Base-by-base conservation (phyloP, 92 coral and sea anemone genomes). In the Meandrina meandrites region DNA sequence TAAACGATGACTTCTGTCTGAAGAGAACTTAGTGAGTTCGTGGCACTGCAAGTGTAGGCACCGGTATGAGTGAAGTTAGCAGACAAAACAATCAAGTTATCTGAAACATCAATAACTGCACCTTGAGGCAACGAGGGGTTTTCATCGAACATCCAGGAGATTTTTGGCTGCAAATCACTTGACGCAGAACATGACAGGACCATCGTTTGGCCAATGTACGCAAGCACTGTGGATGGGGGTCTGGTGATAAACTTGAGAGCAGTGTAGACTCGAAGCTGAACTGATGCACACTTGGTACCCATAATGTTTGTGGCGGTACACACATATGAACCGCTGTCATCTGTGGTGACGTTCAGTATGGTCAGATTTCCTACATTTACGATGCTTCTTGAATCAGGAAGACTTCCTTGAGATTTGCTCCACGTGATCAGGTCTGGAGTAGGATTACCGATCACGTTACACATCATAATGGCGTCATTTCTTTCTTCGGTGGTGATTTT, bases 281-380 rank as follows among this genome's bases (percentile, higher is more conserved):
- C 47, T 1, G 64, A 45, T 4, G 78, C 62, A 27, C 45, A 28
- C 16, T 32, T 69, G 17, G 36, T 62, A 12, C 88, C 85, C 16
- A 24, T 16, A 53, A 45, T 27, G 71, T 89, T 89, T 75, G 40
- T 89, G 8, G 91, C 91, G 1, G 30, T 78, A 73, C 91, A 89
- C 17, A 30, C 36, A 70, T 83, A 83, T 1, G 76, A 34, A 18
- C 91, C 91, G 36, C 69, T 81, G 79, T 89, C 82, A 31, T 45
- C 47, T 79, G 75, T 34, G 12, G 21, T 32, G 16, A 81, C 64
- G 34, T 67, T 69, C 19, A 71, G 51, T 82, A 82, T 48, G 64
- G 67, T 28, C 78, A 82, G 67, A 14, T 31, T 69, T 17, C 79
- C 69, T 30, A 66, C 78, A 28, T 40, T 68, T 40, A 14, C 21